phyloP scores from a whole-genome alignment of 2,797 vertebrate species.

The Galagoides demidoff region DNA sequence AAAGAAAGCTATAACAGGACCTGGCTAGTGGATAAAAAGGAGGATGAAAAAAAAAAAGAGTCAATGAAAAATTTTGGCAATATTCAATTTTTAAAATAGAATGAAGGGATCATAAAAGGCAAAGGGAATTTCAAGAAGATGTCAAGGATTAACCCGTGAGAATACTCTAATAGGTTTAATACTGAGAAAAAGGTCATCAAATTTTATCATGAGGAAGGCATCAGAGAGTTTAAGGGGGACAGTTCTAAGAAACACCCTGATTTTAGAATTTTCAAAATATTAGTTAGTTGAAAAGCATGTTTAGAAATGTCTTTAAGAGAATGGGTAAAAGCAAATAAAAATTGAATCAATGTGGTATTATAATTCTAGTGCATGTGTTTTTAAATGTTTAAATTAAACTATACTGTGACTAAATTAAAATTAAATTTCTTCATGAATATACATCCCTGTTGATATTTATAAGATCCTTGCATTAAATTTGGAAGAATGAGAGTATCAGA shows the following conservation, averaged over 20 bases:
- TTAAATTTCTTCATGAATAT: not conserved
- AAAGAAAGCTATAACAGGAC: not conserved
- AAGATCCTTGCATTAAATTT: not conserved
- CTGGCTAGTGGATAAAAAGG: not conserved
- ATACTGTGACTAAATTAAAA: not conserved
- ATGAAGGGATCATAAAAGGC: not conserved
- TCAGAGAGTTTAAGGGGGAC: not conserved
- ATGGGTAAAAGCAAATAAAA: not conserved
- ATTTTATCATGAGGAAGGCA: not conserved
- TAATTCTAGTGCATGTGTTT: not conserved
- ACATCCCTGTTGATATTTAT: not conserved
- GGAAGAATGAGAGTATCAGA: not conserved
- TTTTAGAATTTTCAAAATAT: not conserved
- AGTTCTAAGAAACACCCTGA: not conserved
- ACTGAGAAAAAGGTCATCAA: not conserved
- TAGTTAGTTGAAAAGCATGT: not conserved
- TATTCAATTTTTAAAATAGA: not conserved
- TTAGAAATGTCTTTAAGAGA: not conserved
- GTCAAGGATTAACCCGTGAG: not conserved
- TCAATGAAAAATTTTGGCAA: not conserved
- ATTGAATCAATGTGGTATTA: not conserved
- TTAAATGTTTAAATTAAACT: constrained; percentile 5
- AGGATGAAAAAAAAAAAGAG: not conserved
- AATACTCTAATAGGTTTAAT: not conserved
- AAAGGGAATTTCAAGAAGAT: not conserved